Percentiles rank a stretch among this genome's conserved stretches.
Conservation (phyloP, 1,140 invertebrate genomes). For the Drosophila lacteicornis region DNA sequence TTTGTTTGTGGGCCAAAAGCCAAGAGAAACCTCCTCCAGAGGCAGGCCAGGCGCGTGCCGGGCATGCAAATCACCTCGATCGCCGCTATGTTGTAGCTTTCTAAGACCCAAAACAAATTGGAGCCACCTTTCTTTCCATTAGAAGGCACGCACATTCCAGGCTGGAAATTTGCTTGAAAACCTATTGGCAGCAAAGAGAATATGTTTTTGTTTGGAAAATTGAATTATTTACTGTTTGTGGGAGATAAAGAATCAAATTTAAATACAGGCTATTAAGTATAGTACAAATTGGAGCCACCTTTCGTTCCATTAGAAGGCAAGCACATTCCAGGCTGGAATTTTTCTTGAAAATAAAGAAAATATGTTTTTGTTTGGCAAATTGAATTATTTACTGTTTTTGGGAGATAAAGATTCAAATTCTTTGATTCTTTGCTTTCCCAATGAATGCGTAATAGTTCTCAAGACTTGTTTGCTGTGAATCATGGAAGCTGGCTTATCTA, state of each 20-base stretch:
- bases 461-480: neutral
- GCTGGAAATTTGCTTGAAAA: too few species aligned
- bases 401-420: neutral
- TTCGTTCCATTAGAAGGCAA: too few species aligned
- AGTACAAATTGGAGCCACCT: too few species aligned
- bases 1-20: neutral
- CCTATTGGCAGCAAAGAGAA: too few species aligned
- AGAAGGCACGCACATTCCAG: neutral
- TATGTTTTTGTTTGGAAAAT: neutral
- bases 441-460: too few species aligned
- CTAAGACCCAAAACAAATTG: conserved; percentile 16
- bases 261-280: too few species aligned
- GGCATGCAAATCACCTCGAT: conserved; percentile 15
- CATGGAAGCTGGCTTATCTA: neutral
- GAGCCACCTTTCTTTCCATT: neutral
- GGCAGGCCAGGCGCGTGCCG: conserved; percentile 12
- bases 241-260: neutral
- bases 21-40: conserved; percentile 15
- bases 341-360: too few species aligned
- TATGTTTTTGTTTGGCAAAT: too few species aligned
- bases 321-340: too few species aligned
- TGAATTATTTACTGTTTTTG: neutral
- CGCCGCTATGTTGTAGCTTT: conserved; percentile 1
- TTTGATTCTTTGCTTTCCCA: too few species aligned
- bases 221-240: neutral